phyloP scores from a whole-genome alignment of 1,140 invertebrate genomes.

The Drosophila busckii region DNA sequence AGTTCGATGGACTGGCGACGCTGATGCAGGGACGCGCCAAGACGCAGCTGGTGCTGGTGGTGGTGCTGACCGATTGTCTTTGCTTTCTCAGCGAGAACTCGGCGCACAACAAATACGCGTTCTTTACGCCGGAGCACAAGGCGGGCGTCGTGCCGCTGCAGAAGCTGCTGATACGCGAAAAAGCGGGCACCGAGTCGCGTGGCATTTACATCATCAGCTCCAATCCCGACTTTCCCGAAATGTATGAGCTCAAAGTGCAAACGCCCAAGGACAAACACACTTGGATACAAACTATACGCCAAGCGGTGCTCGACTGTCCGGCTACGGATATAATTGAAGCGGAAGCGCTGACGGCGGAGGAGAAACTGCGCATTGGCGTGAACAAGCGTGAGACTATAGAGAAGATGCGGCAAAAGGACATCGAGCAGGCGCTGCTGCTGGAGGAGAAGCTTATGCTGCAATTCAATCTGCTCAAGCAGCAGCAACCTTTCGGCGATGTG shows the following conservation, averaged over 20 bases:
- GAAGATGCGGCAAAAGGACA: conserved; percentile 90
- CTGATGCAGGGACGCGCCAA: conserved; percentile 91
- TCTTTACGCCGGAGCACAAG: conserved; percentile 93
- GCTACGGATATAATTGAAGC: conserved; percentile 82
- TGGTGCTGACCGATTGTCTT: conserved; percentile 93
- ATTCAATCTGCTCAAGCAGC: conserved; percentile 85
- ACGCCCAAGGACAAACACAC: conserved; percentile 91
- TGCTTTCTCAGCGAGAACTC: conserved; percentile 94
- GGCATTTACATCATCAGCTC: conserved; percentile 94
- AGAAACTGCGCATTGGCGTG: conserved; percentile 85
- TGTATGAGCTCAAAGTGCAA: conserved; percentile 96
- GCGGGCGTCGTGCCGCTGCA: conserved; percentile 94
- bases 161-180: conserved; percentile 94
- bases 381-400: conserved; percentile 85
- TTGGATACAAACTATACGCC: conserved; percentile 92
- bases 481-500: conserved; percentile 45
- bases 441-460: conserved; percentile 94
- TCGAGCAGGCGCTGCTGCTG: conserved; percentile 89
- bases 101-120: conserved; percentile 87
- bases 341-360: conserved; percentile 84
- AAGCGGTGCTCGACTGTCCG: conserved; percentile 86
- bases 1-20: conserved; percentile 91
- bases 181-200: conserved; percentile 90
- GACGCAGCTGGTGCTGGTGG: conserved; percentile 90
- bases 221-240: conserved; percentile 92